These are phyloP conservation scores for Pharmacophagus antenor DNA, from an alignment of 2,888 invertebrate species.

Conservation along the genomic window DNA sequence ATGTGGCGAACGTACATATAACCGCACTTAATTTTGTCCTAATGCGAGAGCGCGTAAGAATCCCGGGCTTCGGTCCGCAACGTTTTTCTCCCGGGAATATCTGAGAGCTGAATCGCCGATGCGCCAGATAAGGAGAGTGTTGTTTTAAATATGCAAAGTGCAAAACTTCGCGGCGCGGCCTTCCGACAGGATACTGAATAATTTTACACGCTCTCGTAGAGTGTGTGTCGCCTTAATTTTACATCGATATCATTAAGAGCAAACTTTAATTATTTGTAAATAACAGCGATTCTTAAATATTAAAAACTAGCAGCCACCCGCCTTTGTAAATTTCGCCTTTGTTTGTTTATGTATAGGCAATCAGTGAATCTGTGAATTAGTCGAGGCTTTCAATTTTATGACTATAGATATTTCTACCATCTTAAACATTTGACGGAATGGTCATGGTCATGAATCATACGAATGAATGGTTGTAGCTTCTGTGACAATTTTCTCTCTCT, in stretches of 20 bases:
- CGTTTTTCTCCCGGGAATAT: conserved; percentile 68
- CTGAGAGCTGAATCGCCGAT: conserved; percentile 72
- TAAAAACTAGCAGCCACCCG: no score
- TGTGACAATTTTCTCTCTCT: no score
- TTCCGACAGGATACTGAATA: conserved; percentile 75
- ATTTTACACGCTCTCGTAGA: conserved; percentile 78
- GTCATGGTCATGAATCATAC: no score
- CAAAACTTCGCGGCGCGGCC: conserved; percentile 68
- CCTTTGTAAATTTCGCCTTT: no score
- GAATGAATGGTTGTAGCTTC: no score
- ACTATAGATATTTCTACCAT: no score
- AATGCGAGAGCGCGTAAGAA: conserved; percentile 68
- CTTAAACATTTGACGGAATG: no score
- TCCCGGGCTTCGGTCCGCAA: conserved; percentile 55
- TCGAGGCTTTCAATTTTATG: no score
- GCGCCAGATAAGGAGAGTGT: conserved; percentile 73
- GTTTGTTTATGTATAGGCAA: no score
- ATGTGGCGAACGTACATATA: conserved; percentile 76
- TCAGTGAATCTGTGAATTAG: no score
- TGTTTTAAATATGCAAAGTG: conserved; percentile 79
- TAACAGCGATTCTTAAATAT: conserved; percentile 23
- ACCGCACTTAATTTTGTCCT: conserved; percentile 79
- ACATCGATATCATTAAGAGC: conserved; percentile 56
- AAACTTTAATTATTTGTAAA: conserved; percentile 50
- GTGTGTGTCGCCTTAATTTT: conserved; percentile 71